Evolutionary conservation across 2,888 invertebrate genomes (phyloP), one percentile per base, ranked within the genome.

Genomic region (Limnephilus marmoratus): DNA sequence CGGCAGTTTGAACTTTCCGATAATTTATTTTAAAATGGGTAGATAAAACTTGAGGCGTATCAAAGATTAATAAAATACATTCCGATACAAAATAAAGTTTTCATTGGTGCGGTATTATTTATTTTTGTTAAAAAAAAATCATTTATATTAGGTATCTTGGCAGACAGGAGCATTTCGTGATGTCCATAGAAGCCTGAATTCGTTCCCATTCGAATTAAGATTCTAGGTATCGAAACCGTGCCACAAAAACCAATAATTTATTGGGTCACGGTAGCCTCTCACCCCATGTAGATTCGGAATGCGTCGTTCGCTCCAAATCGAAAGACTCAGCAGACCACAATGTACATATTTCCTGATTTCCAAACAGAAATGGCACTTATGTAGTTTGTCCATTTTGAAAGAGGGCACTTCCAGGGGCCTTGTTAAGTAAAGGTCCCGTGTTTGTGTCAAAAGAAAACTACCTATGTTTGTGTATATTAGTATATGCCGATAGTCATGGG

Each of bases 221-320:
- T 68, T 68, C 24, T 68, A n/a, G 2, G 24, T 68, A 68, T 68
- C 68, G n/a, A 68, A 24, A n/a, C n/a, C 68, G 68, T 68, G 68
- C n/a, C 68, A 68, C n/a, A 68, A 68, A 68, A 68, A 68, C 68
- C 68, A 68, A 68, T 68, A 68, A 68, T 68, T n/a, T 68, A 68
- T 68, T 68, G 68, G 68, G 68, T 68, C 68, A 68, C n/a, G 68
- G 68, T 18, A 68, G 68, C 68, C 24, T 68, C 24, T n/a, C 24
- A 68, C 68, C 68, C n/a, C 5, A 68, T 68, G 68, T 68, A 68
- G 24, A 68, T 68, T 68, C 24, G 4, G 11, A 68, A 68, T n/a
- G 68, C n/a, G 53, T 68, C n/a, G 68, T 68, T 68, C 68, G 68
- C 68, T 68, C 68, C 68, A 68, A 68, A 68, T 68, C 24, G 68